Conservation (phyloP, 2,888 invertebrate genomes). For the Onchidella celtica region DNA sequence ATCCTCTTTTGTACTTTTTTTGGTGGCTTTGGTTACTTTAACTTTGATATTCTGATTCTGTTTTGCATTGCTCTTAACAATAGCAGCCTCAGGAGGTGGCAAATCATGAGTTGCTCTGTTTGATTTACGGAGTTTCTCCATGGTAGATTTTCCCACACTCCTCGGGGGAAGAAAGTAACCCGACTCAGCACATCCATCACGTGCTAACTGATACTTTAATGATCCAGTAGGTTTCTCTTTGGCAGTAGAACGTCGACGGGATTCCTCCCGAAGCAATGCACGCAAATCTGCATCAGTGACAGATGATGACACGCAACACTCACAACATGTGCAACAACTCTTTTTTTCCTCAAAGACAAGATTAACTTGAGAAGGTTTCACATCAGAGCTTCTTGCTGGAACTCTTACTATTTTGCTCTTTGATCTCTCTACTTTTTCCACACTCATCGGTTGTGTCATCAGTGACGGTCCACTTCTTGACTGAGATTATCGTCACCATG, state of each 20-base stretch:
- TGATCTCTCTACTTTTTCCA: neutral
- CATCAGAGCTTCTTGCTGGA: no score
- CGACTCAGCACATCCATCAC: slow-evolving; percentile 26
- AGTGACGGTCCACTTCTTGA: no score
- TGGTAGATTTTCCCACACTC: neutral
- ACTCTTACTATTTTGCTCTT: no score
- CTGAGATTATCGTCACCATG: no score
- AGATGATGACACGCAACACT: neutral
- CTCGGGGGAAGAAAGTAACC: neutral
- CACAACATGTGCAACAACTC: neutral
- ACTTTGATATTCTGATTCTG: neutral
- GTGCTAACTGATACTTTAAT: neutral
- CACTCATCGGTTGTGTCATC: neutral
- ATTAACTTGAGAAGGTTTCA: no score
- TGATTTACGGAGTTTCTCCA: slow-evolving; percentile 9
- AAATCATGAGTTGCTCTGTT: slow-evolving; percentile 3
- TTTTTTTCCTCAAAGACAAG: no score
- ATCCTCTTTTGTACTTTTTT: neutral
- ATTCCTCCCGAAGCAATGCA: neutral
- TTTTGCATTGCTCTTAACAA: neutral
- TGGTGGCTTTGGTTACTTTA: neutral
- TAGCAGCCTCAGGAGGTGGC: slow-evolving; percentile 1
- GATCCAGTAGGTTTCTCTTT: neutral
- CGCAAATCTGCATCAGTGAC: slow-evolving; percentile 4
- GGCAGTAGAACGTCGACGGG: neutral